Percentiles rank a stretch among this genome's conserved stretches.
These are phyloP conservation scores for Phylloscopus collybita DNA, from an alignment of 2,797 vertebrate genomes.

Conservation along the genomic window DNA sequence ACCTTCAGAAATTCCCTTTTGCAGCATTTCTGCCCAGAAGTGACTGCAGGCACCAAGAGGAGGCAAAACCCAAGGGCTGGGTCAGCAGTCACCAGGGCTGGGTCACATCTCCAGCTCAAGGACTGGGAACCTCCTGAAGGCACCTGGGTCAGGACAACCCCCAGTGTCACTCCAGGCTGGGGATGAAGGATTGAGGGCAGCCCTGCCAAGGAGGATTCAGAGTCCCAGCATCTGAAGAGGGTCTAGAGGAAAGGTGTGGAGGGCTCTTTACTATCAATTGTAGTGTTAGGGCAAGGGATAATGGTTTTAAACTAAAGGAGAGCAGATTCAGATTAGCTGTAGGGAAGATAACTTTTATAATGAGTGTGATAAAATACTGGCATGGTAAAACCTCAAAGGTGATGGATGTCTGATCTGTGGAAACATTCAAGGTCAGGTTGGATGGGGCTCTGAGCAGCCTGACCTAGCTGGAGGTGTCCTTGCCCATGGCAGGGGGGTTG, in stretches of 20 bases:
- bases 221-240: not conserved
- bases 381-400: not conserved
- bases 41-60: not conserved
- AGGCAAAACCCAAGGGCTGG: not conserved
- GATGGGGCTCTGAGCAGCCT: not conserved
- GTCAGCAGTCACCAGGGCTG: not conserved
- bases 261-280: not conserved
- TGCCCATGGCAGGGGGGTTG: not conserved
- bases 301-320: not conserved
- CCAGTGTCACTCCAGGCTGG: not conserved
- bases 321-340: not conserved
- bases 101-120: not conserved
- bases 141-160: not conserved
- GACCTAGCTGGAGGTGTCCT: not conserved
- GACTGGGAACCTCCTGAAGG: not conserved
- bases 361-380: not conserved
- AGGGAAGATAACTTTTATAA: not conserved
- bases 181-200: not conserved
- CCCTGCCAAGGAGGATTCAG: not conserved
- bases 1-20: constrained; percentile 23
- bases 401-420: not conserved
- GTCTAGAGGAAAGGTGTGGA: not conserved
- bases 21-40: not conserved
- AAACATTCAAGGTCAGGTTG: not conserved
- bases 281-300: too few species aligned